Evolutionary conservation across 2,113 vertebrate species (phyloP).

Genomic region (Brachirus orientalis): DNA sequence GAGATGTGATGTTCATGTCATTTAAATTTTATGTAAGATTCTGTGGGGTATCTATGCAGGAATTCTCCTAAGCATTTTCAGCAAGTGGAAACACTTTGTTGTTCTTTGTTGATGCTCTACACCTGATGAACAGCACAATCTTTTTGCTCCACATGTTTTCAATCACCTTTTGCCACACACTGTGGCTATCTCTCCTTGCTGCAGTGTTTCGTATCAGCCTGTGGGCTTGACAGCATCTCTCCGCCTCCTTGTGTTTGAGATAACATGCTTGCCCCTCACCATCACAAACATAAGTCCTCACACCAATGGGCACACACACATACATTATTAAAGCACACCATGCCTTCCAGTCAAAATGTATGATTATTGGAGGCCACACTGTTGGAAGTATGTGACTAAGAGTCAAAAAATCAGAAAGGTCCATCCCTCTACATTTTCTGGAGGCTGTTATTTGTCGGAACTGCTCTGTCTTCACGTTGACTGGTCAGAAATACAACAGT

Average conservation of each 20-base stretch:
- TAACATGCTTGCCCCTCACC: constrained; percentile 37
- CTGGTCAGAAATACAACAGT: constrained; percentile 32
- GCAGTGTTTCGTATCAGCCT: constrained; percentile 34
- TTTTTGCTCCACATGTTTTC: constrained; percentile 27
- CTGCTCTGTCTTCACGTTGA: constrained; percentile 23
- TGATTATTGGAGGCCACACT: background rate
- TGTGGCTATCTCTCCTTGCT: constrained; percentile 45
- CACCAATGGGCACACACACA: constrained; percentile 2
- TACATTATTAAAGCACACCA: too few species aligned
- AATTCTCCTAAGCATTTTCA: background rate
- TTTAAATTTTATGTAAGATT: background rate
- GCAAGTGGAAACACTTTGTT: constrained; percentile 3
- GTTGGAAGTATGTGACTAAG: background rate
- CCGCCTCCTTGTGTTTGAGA: constrained; percentile 40
- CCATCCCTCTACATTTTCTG: constrained; percentile 1
- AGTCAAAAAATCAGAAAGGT: background rate
- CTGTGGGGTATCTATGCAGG: background rate
- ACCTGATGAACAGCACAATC: constrained; percentile 7
- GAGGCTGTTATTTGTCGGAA: background rate
- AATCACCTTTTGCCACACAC: constrained; percentile 37
- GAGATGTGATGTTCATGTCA: background rate
- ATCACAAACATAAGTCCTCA: constrained; percentile 32
- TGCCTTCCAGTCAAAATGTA: background rate
- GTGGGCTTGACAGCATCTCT: constrained; percentile 51
- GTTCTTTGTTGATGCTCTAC: constrained; percentile 3